A percentile compares a stretch with the other conserved stretches of the same genome.
phyloP scores from a whole-genome alignment of 2,113 vertebrate genomes.

The Pavo muticus region DNA sequence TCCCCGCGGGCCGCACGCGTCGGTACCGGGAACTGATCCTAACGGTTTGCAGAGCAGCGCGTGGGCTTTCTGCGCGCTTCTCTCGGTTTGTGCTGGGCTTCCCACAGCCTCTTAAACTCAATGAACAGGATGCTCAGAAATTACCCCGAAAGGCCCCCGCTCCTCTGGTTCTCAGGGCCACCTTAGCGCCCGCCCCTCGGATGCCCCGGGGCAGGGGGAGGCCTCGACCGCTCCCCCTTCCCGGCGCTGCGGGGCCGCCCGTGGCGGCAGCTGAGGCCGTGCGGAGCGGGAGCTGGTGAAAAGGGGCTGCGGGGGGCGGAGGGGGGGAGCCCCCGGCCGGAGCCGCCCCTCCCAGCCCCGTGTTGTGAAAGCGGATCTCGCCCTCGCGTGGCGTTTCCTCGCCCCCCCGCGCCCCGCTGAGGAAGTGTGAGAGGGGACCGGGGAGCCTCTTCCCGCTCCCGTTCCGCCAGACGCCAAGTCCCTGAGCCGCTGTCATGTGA shows the following conservation, averaged over 20 bases:
- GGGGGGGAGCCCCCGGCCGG: background rate
- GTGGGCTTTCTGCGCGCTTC: background rate
- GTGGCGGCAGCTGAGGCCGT: background rate
- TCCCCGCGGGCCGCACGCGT: background rate
- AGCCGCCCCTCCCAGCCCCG: background rate
- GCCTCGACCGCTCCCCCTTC: background rate
- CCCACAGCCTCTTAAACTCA: background rate
- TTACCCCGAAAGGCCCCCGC: background rate
- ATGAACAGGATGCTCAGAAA: background rate
- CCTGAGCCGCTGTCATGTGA: conserved; percentile 88
- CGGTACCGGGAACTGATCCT: background rate
- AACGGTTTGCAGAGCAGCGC: background rate
- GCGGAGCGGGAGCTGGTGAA: background rate
- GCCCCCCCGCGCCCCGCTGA: background rate
- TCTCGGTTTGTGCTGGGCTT: background rate
- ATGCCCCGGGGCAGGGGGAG: no score
- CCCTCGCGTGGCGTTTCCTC: background rate
- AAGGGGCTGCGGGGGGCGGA: background rate
- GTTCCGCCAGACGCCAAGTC: conserved; percentile 66
- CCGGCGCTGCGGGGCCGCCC: background rate
- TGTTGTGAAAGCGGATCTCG: background rate
- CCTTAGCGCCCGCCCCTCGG: background rate
- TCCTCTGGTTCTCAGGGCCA: background rate
- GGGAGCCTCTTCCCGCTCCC: conserved; percentile 27
- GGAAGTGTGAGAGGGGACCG: background rate